Evolutionary conservation across 2,113 vertebrate species (phyloP), one percentile per base, ranked within the genome.

Genomic region (Tetraodon nigroviridis): DNA sequence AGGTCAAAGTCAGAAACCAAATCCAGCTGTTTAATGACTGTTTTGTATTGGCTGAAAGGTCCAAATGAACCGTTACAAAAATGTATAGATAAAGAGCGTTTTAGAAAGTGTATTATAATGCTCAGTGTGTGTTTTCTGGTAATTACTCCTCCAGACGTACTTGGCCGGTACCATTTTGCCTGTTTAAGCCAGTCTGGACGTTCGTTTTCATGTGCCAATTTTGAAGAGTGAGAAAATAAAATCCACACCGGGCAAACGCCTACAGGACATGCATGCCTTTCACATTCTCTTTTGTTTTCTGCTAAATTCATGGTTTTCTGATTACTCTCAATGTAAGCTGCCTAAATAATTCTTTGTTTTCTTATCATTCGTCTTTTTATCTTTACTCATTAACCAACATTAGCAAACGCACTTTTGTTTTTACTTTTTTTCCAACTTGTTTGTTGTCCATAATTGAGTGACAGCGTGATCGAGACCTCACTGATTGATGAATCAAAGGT

Each of bases 1-100:
- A 70, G 17, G 64, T n/a, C 17, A 63, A 50, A 24, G 58, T 59
- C 13, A 21, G 67, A 53, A 52, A 64, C 13, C 55, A 69, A 62
- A 63, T 52, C 37, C 58, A 47, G 56, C 56, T 72, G 45, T 51
- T 27, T 61, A 79, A 41, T 61, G 63, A 55, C 24, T 41, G 64
- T 69, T 82, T 71, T 63, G 51, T 37, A 67, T 55, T 45, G 58
- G 59, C 58, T 79, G 77, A 78, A 77, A 69, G 78, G 74, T 64
- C 72, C 64, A 18, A 65, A 57, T 48, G 53, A 19, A 58, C 22
- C 46, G 58, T 73, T 79, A 55, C 45, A 64, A 66, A 73, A 63
- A 69, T 70, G 61, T 27, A 71, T 79, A 80, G 51, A 66, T 44
- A 15, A 44, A 14, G 16, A 44, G 11, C 3, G 8, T 37, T 67